Conservation (phyloP, 2,113 vertebrate species). For the Verasper variegatus region DNA sequence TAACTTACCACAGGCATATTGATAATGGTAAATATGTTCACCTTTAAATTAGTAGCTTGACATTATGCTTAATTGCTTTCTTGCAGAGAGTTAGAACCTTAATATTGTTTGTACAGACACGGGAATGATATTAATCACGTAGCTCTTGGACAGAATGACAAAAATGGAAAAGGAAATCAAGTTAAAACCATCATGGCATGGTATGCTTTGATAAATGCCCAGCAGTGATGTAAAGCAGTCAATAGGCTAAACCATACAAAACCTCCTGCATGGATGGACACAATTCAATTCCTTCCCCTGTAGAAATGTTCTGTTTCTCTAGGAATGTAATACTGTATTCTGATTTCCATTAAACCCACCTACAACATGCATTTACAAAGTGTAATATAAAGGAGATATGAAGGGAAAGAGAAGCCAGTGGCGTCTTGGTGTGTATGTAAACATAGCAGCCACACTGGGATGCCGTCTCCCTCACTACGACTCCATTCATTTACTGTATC, state of each 20-base stretch:
- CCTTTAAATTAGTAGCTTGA: background rate
- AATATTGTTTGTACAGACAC: background rate
- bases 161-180: slow-evolving; percentile 29
- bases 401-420: slow-evolving; percentile 7
- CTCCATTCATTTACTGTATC: slow-evolving; percentile 70
- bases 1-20: background rate
- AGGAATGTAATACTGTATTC: slow-evolving; percentile 27
- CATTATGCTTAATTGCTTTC: background rate
- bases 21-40: background rate
- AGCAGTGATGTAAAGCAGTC: slow-evolving; percentile 17
- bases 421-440: slow-evolving; percentile 36
- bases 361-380: background rate
- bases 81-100: background rate
- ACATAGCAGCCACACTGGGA: slow-evolving; percentile 40
- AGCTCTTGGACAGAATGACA: background rate
- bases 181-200: slow-evolving; percentile 24
- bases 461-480: slow-evolving; percentile 47
- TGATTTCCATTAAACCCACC: slow-evolving; percentile 25
- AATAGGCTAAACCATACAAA: slow-evolving; percentile 24
- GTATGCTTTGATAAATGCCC: slow-evolving; percentile 21
- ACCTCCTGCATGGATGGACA: slow-evolving; percentile 14
- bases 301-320: slow-evolving; percentile 35
- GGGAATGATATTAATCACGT: background rate
- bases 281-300: slow-evolving; percentile 24
- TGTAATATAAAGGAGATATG: slow-evolving; percentile 15